phyloP scores from a whole-genome alignment of 2,113 vertebrate genomes.

The Chiloscyllium plagiosum region DNA sequence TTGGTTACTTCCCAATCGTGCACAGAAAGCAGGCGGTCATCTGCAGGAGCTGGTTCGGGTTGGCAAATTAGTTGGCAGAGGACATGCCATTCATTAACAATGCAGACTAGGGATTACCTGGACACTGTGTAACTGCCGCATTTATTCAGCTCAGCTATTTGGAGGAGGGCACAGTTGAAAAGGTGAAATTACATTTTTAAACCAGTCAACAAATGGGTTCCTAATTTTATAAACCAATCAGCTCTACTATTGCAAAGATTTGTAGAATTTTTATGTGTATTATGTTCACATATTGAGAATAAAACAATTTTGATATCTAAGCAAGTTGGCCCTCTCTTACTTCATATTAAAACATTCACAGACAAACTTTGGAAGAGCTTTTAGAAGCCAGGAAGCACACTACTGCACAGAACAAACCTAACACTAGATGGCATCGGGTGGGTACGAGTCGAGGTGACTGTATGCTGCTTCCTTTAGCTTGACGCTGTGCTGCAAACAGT shows the following conservation, averaged over 20 bases:
- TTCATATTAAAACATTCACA: not conserved
- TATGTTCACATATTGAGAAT: not conserved
- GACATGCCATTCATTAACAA: not conserved
- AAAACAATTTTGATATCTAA: constrained; percentile 11
- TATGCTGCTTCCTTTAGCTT: not conserved
- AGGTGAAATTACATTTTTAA: not conserved
- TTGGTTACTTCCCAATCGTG: not conserved
- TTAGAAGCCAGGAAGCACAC: not conserved
- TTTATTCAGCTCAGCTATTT: not conserved
- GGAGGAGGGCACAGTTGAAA: not conserved
- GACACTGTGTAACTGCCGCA: not conserved
- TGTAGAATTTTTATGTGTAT: not conserved
- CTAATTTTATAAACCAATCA: not conserved
- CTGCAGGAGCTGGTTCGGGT: not conserved
- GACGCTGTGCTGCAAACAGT: not conserved
- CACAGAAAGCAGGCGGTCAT: not conserved
- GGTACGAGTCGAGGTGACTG: not conserved
- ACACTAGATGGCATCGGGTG: not conserved
- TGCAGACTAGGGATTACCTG: not conserved
- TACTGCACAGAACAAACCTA: no score
- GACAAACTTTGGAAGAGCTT: not conserved
- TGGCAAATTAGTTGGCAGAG: not conserved
- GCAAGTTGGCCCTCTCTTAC: not conserved
- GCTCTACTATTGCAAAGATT: not conserved
- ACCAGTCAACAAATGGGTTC: not conserved